Evolutionary conservation across 2,888 invertebrate species (phyloP).

Genomic region (Volucella zonaria): DNA sequence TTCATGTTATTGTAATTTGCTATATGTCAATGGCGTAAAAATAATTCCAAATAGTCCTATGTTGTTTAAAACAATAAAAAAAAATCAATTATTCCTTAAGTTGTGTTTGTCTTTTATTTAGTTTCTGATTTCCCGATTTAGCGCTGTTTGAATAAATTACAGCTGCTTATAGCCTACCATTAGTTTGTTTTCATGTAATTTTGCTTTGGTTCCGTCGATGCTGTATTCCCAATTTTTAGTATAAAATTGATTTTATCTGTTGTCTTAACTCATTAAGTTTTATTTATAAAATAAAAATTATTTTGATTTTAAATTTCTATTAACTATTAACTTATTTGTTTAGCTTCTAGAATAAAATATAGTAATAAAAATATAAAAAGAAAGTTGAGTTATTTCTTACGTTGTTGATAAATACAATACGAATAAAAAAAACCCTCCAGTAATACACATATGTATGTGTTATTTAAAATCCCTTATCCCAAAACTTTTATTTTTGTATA

Average conservation of each 20-base stretch:
- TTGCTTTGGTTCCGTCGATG: constrained; percentile 35
- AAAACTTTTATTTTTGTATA: no score
- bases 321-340: no score
- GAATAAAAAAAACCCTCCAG: no score
- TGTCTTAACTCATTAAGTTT: not conserved
- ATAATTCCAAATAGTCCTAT: constrained; percentile 22
- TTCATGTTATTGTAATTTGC: constrained; percentile 27
- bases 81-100: constrained; percentile 1
- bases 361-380: not conserved
- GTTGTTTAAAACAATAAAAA: constrained; percentile 13
- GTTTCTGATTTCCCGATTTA: constrained; percentile 8
- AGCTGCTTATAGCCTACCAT: constrained; percentile 20
- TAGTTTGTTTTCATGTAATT: constrained; percentile 31
- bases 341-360: no score
- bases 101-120: constrained; percentile 19
- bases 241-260: not conserved
- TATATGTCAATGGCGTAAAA: constrained; percentile 43
- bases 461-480: no score
- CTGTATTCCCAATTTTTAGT: constrained; percentile 15
- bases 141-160: constrained; percentile 38
- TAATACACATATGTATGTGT: no score
- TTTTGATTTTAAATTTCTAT: no score
- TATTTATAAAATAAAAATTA: not conserved
- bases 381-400: not conserved
- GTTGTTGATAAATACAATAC: not conserved